Conservation (phyloP, 2,797 vertebrate species). For the Sciurus carolinensis region DNA sequence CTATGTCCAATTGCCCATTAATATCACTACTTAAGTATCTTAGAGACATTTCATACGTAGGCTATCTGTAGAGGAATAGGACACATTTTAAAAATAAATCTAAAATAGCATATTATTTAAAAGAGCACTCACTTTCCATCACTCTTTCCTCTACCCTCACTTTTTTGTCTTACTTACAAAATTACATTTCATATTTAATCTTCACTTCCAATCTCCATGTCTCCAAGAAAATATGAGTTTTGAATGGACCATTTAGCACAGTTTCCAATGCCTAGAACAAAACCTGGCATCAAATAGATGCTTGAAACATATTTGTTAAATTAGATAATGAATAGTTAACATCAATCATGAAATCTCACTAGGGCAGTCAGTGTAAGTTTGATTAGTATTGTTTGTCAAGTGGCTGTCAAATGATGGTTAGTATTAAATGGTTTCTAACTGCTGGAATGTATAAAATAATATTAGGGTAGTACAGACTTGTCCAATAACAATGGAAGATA, state of each 20-base stretch:
- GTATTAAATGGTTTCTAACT: background rate
- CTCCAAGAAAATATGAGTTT: background rate
- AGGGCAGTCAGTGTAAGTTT: background rate
- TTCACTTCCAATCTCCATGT: background rate
- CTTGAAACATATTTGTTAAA: conserved; percentile 17
- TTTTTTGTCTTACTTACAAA: background rate
- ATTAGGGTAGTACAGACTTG: background rate
- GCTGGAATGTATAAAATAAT: background rate
- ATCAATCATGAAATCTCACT: background rate
- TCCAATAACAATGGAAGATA: background rate
- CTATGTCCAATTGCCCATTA: background rate
- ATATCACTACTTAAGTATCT: background rate
- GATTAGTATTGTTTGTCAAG: background rate
- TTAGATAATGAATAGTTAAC: background rate
- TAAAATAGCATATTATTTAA: conserved; percentile 49
- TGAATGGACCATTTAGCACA: background rate
- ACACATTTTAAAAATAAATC: background rate
- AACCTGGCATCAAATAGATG: background rate
- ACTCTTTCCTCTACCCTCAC: background rate
- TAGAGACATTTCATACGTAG: conserved; percentile 26
- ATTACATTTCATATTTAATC: background rate
- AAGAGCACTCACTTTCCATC: background rate
- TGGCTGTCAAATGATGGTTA: background rate
- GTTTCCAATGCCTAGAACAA: conserved; percentile 16
- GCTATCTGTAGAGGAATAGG: background rate